phyloP scores from a whole-genome alignment of 2,113 vertebrate genomes.

The Maccullochella peelii region DNA sequence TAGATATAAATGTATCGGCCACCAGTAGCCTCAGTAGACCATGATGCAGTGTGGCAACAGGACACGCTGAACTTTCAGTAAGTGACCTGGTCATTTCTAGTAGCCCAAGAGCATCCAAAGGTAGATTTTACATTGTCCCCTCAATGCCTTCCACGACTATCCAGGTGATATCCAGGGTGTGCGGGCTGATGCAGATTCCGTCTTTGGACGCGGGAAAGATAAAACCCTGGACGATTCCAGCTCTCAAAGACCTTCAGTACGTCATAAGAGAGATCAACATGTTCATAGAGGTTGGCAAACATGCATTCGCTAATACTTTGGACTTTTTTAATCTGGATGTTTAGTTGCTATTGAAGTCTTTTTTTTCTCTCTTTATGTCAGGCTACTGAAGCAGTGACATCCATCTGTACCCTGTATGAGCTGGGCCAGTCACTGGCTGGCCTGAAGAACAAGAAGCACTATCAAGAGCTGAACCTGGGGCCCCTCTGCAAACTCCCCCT shows the following conservation, averaged over 20 bases:
- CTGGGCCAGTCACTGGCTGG: slow-evolving; percentile 80
- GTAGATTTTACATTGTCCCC: neutral
- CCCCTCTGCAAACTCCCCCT: slow-evolving; percentile 86
- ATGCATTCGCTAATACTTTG: neutral
- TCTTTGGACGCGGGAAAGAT: slow-evolving; percentile 58
- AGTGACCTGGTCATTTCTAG: neutral
- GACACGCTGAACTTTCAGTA: no score
- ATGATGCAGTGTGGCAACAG: no score
- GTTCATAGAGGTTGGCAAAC: slow-evolving; percentile 79
- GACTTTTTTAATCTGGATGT: neutral
- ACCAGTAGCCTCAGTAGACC: no score
- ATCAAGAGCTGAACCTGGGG: slow-evolving; percentile 85
- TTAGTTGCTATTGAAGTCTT: neutral
- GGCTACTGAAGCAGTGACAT: slow-evolving; percentile 72
- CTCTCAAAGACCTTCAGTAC: slow-evolving; percentile 80
- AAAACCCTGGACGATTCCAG: slow-evolving; percentile 49
- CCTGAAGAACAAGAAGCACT: slow-evolving; percentile 85
- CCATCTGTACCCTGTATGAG: slow-evolving; percentile 85
- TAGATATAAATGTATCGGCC: no score
- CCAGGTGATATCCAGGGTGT: slow-evolving; percentile 80
- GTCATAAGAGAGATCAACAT: slow-evolving; percentile 81
- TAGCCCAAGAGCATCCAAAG: neutral
- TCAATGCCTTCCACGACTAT: neutral
- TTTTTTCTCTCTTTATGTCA: slow-evolving; percentile 34
- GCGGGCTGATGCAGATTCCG: slow-evolving; percentile 69